Conservation (phyloP, 1,140 invertebrate species). For the Metopolophium dirhodum region DNA sequence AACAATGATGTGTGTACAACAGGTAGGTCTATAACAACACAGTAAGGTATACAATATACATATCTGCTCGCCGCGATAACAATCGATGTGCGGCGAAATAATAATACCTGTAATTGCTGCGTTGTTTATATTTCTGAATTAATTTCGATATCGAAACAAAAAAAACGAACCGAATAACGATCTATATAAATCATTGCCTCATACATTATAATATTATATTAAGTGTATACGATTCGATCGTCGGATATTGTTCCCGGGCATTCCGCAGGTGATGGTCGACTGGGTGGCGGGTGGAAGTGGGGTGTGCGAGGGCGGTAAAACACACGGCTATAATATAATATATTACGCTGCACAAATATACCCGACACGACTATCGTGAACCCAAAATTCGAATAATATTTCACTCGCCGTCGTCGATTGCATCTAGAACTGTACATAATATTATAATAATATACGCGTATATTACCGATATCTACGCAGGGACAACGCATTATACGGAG, state of each 20-base stretch:
- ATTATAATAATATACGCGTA: background rate
- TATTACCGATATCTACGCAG: background rate
- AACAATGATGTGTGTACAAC: background rate
- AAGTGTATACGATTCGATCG: background rate
- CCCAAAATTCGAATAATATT: background rate
- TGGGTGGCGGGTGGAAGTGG: background rate
- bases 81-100: background rate
- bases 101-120: background rate
- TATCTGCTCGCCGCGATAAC: background rate
- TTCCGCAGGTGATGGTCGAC: background rate
- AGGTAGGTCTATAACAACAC: background rate
- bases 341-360: background rate
- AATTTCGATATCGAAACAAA: slow-evolving; percentile 5
- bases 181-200: background rate
- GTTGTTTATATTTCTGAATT: slow-evolving; percentile 24
- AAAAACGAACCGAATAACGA: background rate
- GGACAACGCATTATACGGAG: background rate
- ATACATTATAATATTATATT: background rate
- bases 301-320: slow-evolving; percentile 4
- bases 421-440: background rate
- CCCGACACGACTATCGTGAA: background rate
- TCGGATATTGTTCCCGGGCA: background rate
- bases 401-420: background rate
- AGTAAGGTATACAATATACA: background rate
- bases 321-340: background rate